phyloP scores from a whole-genome alignment of 2,888 invertebrate species.

The Apamea epomidion region DNA sequence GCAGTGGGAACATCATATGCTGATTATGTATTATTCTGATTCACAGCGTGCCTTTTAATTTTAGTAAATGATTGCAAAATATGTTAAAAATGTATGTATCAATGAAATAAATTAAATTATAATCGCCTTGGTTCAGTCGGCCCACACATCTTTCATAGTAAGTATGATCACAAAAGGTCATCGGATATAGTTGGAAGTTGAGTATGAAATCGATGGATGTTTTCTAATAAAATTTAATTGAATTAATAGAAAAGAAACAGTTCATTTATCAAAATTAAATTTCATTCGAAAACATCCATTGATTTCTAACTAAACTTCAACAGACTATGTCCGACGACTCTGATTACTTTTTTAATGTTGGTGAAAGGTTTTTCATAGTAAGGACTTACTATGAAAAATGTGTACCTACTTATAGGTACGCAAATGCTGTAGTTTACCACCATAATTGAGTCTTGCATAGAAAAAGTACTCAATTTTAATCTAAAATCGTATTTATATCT shows the following conservation, averaged over 20 bases:
- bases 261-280: too few species aligned
- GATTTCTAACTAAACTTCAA: too few species aligned
- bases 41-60: neutral
- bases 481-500: constrained; percentile 2
- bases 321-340: too few species aligned
- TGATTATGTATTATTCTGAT: constrained; percentile 36
- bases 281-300: too few species aligned
- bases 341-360: too few species aligned
- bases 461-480: constrained; percentile 1
- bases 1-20: neutral
- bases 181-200: too few species aligned
- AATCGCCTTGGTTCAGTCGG: neutral
- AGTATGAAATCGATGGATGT: too few species aligned
- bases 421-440: neutral
- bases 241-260: too few species aligned
- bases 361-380: too few species aligned
- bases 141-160: neutral
- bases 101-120: neutral
- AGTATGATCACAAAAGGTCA: too few species aligned
- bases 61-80: neutral
- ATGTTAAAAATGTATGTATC: neutral
- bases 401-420: neutral
- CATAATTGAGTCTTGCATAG: neutral
- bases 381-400: too few species aligned
- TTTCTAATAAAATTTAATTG: too few species aligned